Base-by-base conservation (phyloP, 2,888 invertebrate species). In the Hirtodrosophila trivittata region DNA sequence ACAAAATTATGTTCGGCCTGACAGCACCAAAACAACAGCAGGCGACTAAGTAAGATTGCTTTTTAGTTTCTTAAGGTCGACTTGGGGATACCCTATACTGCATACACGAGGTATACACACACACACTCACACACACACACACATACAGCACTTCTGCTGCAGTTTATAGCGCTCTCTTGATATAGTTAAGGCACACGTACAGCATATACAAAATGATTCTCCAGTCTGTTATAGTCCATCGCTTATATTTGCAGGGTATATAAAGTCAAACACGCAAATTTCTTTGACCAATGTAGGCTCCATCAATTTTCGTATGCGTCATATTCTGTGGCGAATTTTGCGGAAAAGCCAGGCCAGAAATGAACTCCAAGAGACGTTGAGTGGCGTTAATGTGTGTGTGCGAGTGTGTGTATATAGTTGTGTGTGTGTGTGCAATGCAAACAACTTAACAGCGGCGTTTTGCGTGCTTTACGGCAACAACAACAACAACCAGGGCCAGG, bases 321-420 rank as follows among this genome's bases (percentile, higher is more conserved):
- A 84, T 75, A 82, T 86, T 86, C 83, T 69, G 83, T 72, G 72
- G 80, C 66, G 72, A 82, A 86, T 78, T 71, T 85, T 3, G 75
- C 82, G 78, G 83, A 77, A 85, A 82, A 82, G 62, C 49, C 52
- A 58, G 21, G 28, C 16, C 47, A 42, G 10, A 26, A 26, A 41
- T 5, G 18, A 5, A 21, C 18, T 21, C 18, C 2, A 21, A 21
- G 18, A 21, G 18, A 21, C 18, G 18, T 5, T 21, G 18, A 21
- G 18, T 21, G 5, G 18, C 18, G 18, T 21, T 3, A 3, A 10
- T 37, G 35, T 35, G 38, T 14, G 33, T 12, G 8, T 21, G 38
- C 10, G 33, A 12, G 8, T 21, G 28, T 9, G 33, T 18, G 18
- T 10, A 25, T 12, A 33, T 47, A 32, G 10, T 46, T 47, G 38